Percentiles rank a stretch among this genome's conserved stretches.
Evolutionary conservation across 2,113 vertebrate species (phyloP).

Genomic region (Rhodinocichla rosea): DNA sequence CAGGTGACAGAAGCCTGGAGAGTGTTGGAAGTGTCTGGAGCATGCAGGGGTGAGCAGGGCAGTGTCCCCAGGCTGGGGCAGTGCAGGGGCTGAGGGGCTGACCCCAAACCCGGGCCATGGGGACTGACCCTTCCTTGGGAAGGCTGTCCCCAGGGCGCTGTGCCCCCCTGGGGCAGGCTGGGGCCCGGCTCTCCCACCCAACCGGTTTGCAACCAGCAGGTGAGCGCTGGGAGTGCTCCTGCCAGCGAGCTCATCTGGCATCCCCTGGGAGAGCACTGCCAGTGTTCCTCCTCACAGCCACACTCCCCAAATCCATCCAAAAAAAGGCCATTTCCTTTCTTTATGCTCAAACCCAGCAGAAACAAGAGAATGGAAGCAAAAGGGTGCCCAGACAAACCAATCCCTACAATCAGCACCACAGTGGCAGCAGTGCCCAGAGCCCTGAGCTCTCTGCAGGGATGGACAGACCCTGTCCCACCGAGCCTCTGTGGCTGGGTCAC

Average conservation of each 20-base stretch:
- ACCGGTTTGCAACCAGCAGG: neutral
- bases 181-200: neutral
- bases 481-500: neutral
- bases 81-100: neutral
- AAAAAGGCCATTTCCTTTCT: neutral
- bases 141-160: neutral
- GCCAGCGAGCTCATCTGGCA: neutral
- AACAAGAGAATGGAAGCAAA: neutral
- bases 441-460: neutral
- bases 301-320: too few species aligned
- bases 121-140: neutral
- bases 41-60: neutral
- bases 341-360: neutral
- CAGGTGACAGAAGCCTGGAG: neutral
- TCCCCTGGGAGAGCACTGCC: neutral
- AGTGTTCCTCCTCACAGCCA: neutral
- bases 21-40: neutral
- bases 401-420: rapidly evolving
- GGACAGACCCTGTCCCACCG: neutral
- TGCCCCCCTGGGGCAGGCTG: neutral
- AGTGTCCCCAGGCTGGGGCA: neutral
- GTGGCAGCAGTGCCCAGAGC: neutral
- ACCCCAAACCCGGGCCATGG: neutral
- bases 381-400: neutral
- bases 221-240: neutral